phyloP scores from a whole-genome alignment of 2,888 invertebrate species.

The Hydrotaea cyrtoneurina region DNA sequence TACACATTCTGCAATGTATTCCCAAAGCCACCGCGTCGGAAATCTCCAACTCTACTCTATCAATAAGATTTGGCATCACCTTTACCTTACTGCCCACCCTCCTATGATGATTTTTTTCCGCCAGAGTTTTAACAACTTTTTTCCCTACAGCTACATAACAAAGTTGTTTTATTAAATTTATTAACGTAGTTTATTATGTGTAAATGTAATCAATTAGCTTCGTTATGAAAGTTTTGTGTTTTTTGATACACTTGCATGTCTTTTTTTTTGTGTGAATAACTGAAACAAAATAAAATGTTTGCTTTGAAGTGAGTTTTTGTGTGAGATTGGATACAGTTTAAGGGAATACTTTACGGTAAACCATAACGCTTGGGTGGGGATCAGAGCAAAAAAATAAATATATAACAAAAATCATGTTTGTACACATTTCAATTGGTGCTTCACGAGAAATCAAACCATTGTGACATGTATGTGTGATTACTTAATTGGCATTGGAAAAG shows the following conservation, averaged over 20 bases:
- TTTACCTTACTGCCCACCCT: neutral
- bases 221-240: slow-evolving; percentile 58
- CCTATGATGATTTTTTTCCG: slow-evolving; percentile 20
- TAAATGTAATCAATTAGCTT: slow-evolving; percentile 65
- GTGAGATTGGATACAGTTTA: neutral
- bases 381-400: slow-evolving; percentile 1
- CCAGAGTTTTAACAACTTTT: slow-evolving; percentile 45
- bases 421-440: too few relatives aligned
- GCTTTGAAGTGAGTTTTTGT: neutral
- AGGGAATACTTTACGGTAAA: too few relatives aligned
- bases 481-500: too few relatives aligned
- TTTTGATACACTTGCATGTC: neutral
- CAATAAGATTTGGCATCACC: neutral
- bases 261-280: neutral
- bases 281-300: slow-evolving; percentile 37
- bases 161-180: slow-evolving; percentile 62
- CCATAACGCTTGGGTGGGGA: too few relatives aligned
- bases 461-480: too few relatives aligned
- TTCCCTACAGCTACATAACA: slow-evolving; percentile 8
- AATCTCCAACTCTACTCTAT: neutral
- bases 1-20: neutral
- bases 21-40: neutral
- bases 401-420: too few relatives aligned
- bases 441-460: too few relatives aligned
- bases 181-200: slow-evolving; percentile 61